Evolutionary conservation across 2,797 vertebrate genomes (phyloP).

Genomic region (Pseudochirops corinnae): DNA sequence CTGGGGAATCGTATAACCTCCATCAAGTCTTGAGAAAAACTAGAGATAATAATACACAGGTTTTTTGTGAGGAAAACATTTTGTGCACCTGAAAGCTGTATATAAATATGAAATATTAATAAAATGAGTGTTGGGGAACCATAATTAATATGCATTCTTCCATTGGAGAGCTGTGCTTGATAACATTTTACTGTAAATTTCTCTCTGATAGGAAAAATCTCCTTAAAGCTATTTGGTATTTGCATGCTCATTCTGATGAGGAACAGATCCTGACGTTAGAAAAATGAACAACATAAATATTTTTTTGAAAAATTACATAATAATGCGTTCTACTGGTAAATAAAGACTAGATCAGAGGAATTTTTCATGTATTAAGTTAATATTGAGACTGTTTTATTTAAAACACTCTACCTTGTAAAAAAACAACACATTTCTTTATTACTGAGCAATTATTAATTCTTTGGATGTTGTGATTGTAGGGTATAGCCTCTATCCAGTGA

Average conservation of each 20-base stretch:
- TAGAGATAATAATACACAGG: not conserved
- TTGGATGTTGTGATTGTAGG: not conserved
- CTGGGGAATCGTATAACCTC: not conserved
- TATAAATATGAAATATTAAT: not conserved
- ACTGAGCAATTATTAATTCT: not conserved
- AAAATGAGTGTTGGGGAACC: not conserved
- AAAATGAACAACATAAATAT: not conserved
- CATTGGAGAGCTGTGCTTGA: not conserved
- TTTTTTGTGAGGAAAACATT: not conserved
- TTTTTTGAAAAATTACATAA: not conserved
- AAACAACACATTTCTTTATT: not conserved
- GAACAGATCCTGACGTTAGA: not conserved
- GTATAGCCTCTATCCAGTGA: not conserved
- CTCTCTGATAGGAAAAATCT: not conserved
- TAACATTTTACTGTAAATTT: not conserved
- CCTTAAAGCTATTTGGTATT: not conserved
- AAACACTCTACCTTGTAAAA: not conserved
- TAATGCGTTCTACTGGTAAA: not conserved
- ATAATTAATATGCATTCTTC: not conserved
- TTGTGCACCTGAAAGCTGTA: not conserved
- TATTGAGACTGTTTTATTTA: not conserved
- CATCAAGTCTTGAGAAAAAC: not conserved
- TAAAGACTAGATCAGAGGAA: not conserved
- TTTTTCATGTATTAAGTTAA: not conserved
- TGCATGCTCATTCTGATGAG: not conserved